A percentile compares a stretch with the other conserved stretches of the same genome.
These are phyloP conservation scores for Syrrhaptes paradoxus DNA, from an alignment of 2,113 vertebrate species.

Conservation along the genomic window DNA sequence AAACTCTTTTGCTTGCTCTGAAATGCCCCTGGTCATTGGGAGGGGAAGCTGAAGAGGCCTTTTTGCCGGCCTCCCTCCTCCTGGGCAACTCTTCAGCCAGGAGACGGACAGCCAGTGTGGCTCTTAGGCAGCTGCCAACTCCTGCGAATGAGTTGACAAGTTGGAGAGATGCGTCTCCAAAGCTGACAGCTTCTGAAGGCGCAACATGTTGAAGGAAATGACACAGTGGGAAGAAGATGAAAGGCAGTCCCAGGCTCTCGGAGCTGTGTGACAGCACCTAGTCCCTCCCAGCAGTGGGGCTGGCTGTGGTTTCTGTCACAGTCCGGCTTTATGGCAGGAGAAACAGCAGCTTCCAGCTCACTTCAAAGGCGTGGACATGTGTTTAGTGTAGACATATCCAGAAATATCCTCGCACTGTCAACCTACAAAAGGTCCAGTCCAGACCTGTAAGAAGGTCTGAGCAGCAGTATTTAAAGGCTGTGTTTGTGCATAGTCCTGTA, in stretches of 20 bases:
- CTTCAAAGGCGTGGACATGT: fast-evolving
- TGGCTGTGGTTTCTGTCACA: background rate
- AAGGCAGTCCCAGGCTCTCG: background rate
- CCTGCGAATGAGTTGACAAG: background rate
- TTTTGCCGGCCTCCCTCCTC: background rate
- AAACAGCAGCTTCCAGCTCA: background rate
- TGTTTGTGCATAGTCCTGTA: background rate
- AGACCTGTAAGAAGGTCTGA: background rate
- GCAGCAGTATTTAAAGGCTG: background rate
- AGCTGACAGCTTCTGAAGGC: background rate
- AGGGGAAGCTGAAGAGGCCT: background rate
- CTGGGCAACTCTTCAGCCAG: background rate
- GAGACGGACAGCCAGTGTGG: background rate
- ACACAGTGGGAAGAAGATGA: background rate
- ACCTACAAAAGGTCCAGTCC: background rate
- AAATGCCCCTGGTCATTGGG: background rate
- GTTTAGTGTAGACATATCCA: background rate
- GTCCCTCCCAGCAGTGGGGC: fast-evolving
- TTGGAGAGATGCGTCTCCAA: background rate
- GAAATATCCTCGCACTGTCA: background rate
- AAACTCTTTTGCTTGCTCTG: background rate
- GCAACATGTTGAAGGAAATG: fast-evolving
- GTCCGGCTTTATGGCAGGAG: background rate
- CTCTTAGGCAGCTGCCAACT: background rate
- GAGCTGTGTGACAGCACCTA: background rate